Base-by-base conservation (phyloP, 2,888 invertebrate species). In the Euplexia lucipara region DNA sequence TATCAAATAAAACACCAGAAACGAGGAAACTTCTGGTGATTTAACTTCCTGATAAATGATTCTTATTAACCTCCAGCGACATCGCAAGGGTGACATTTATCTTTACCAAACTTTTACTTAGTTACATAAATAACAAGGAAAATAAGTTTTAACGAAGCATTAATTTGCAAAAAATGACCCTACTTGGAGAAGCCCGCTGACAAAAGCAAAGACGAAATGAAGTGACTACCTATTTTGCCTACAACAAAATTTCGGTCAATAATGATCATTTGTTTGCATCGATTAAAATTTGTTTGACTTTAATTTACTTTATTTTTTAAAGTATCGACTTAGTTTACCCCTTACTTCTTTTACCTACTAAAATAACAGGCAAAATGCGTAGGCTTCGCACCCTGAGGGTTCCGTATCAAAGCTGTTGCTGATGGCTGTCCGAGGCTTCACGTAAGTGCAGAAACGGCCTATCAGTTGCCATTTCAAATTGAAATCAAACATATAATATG, bases 11-110 rank as follows among this genome's bases (percentile, higher is more conserved):
- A 74, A 74, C 54, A 74, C 39, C 49, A 69, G 34, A 54, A 72
- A 67, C 78, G 63, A 72, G 54, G 42, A 58, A 75, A 81, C 59
- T 76, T 80, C 10, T n/a, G n/a, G 68, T 52, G 76, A 80, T 78
- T 69, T 57, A 76, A 70, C 68, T 75, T 67, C 61, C 54, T 82
- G 69, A 82, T 79, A 79, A 81, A 81, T 82, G 70, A 63, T 65
- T 75, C 64, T 75, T 80, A 78, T 71, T 70, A 81, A 77, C 70
- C 79, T 72, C 65, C 66, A 72, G 60, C 68, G 62, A 66, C 61
- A 72, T 69, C 37, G 52, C 59, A 58, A 65, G 52, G 68, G 61
- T 60, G 72, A 70, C 45, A 73, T 73, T 71, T 70, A 82, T 75
- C 70, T 73, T 68, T 45, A 49, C 42, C 14, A 76, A 77, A 80